These are phyloP conservation scores for Dicaeum eximium DNA, from an alignment of 2,113 vertebrate species.

Conservation along the genomic window DNA sequence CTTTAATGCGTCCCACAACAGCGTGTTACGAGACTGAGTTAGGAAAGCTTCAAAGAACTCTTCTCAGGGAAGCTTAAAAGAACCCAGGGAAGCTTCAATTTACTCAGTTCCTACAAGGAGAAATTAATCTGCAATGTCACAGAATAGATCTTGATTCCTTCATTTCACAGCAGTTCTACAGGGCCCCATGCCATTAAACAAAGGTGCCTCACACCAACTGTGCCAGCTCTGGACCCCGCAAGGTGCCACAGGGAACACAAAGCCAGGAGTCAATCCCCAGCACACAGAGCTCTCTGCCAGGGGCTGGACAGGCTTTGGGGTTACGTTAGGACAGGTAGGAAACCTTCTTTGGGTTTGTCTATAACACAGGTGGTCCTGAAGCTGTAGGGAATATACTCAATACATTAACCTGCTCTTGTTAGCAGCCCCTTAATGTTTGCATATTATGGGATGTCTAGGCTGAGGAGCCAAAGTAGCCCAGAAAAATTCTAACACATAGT, in stretches of 20 bases:
- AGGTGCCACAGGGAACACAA: neutral
- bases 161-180: neutral
- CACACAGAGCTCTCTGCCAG: too few species aligned
- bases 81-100: too few species aligned
- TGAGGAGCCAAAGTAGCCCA: neutral
- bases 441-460: neutral
- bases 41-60: neutral
- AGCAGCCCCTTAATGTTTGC: neutral
- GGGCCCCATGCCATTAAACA: neutral
- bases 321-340: neutral
- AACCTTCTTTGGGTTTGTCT: neutral
- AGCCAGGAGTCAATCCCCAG: neutral
- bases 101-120: neutral
- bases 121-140: neutral
- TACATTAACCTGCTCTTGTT: neutral
- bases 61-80: too few species aligned
- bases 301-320: neutral
- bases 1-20: neutral
- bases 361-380: too few species aligned
- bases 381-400: neutral
- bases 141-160: neutral
- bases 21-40: neutral
- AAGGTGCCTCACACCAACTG: neutral
- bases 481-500: neutral
- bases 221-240: neutral